Conservation (phyloP, 2,797 vertebrate genomes). For the Takifugu ocellatus region DNA sequence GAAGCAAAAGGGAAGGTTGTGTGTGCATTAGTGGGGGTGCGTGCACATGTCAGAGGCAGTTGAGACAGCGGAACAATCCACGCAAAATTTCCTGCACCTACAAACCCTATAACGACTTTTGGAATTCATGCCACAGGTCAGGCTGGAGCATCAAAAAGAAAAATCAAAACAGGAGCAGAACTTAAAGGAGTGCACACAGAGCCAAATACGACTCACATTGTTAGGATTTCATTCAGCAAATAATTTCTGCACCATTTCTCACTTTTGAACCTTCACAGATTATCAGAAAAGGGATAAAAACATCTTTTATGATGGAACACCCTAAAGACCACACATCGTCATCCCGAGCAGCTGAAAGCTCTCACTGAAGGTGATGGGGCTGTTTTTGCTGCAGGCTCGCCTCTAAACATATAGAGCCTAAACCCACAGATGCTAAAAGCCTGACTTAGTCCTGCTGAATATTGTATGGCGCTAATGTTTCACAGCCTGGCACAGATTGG, state of each 20-base stretch:
- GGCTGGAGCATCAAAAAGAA: slow-evolving; percentile 2
- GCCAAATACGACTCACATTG: slow-evolving; percentile 1
- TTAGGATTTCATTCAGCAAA: slow-evolving; percentile 6
- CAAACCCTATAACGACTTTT: slow-evolving; percentile 17
- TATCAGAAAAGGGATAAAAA: slow-evolving; percentile 11
- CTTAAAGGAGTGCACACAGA: slow-evolving; percentile 5
- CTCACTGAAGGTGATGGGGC: slow-evolving; percentile 52
- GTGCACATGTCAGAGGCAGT: slow-evolving; percentile 7
- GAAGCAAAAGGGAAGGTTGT: slow-evolving; percentile 13
- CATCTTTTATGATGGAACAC: slow-evolving; percentile 5
- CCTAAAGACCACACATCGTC: slow-evolving; percentile 6
- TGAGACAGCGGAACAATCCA: slow-evolving; percentile 11
- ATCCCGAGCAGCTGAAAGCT: slow-evolving; percentile 7
- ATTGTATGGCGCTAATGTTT: slow-evolving; percentile 70
- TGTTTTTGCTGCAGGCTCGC: slow-evolving; percentile 68
- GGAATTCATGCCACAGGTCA: slow-evolving; percentile 8
- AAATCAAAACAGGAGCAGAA: slow-evolving; percentile 10
- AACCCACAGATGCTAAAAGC: slow-evolving; percentile 66
- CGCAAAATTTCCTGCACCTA: not conserved
- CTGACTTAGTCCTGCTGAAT: slow-evolving; percentile 76
- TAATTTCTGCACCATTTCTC: slow-evolving; percentile 12
- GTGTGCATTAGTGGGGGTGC: slow-evolving; percentile 1
- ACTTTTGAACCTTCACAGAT: slow-evolving; percentile 12
- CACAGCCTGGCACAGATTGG: slow-evolving; percentile 66
- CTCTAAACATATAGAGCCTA: slow-evolving; percentile 65